Evolutionary conservation across 2,113 vertebrate genomes (phyloP), one percentile per base, ranked within the genome.

Genomic region (Lepisosteus osseus): DNA sequence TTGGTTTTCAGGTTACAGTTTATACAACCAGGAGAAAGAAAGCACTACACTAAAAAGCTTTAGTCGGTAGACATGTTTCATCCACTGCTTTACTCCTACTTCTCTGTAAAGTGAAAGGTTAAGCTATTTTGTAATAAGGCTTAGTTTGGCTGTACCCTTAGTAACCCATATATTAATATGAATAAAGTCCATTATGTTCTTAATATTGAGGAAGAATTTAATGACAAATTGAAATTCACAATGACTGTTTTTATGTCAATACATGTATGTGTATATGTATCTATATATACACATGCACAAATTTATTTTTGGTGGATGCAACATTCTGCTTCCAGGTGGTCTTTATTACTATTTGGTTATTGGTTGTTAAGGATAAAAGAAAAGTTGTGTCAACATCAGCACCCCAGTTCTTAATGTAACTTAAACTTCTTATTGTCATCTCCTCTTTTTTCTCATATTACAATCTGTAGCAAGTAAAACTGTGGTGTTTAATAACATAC

Each of bases 401-500:
- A 61, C 68, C 63, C 68, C 65, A 65, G 66, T 76, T 72, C 57
- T 44, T 54, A 67, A 56, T 66, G 47, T 54, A 41, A 56, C 57
- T 64, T 54, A 65, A 63, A 59, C 47, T 68, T 63, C 44, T 41
- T 63, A 45, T 68, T 69, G 69, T 40, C 14, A 56, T 67, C 43
- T 61, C 54, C 45, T 65, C 69, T 65, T 44, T 70, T 51, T 64
- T 43, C 72, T 42, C 68, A 47, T 77, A 51, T 74, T 65, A 61
- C 78, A 74, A 74, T 64, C 68, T 79, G 55, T 65, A 75, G 73
- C 66, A 56, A 51, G 13, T 76, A 64, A 54, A 68, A 59, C 65
- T 85, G 79, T 88, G 75, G 78, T 88, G 73, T 72, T 29, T 68
- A 80, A 76, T 70, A 76, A 79, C 55, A 83, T 85, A 81, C 84